Percentiles rank a stretch among this genome's conserved stretches.
Evolutionary conservation across 2,797 vertebrate species (phyloP).

Genomic region (Halcyon smyrnensis): DNA sequence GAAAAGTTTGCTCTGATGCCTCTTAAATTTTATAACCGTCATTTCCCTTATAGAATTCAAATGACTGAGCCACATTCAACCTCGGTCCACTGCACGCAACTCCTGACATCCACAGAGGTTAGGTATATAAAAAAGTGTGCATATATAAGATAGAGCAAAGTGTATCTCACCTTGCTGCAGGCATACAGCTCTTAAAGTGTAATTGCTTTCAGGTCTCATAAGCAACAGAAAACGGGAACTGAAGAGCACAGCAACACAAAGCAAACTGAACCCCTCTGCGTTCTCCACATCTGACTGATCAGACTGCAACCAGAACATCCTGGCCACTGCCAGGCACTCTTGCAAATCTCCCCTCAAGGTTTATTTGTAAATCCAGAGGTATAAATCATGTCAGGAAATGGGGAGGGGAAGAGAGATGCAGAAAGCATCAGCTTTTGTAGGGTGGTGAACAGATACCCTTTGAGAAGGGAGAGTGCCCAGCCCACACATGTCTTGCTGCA

Average conservation of each 20-base stretch:
- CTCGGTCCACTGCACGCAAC: not conserved
- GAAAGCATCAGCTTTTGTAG: not conserved
- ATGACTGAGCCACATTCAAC: not conserved
- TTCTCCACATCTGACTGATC: not conserved
- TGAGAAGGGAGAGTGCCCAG: slow-evolving; percentile 47
- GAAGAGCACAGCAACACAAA: not conserved
- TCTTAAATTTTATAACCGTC: not conserved
- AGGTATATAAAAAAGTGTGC: not conserved
- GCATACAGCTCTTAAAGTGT: not conserved
- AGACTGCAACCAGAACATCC: not conserved
- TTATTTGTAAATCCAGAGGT: not conserved
- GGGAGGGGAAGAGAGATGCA: not conserved
- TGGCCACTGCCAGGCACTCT: not conserved
- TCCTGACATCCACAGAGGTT: not conserved
- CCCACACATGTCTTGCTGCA: slow-evolving; percentile 47
- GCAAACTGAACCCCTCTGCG: not conserved
- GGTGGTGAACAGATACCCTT: slow-evolving; percentile 61
- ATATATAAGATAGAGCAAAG: not conserved
- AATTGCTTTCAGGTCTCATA: not conserved
- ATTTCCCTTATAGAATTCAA: not conserved
- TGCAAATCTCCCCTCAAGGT: not conserved
- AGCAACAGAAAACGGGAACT: not conserved
- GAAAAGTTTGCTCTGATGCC: not conserved
- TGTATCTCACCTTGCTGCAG: not conserved
- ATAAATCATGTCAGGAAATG: not conserved